Evolutionary conservation across 2,797 vertebrate species (phyloP), one percentile per base, ranked within the genome.

Genomic region (Acridotheres tristis): DNA sequence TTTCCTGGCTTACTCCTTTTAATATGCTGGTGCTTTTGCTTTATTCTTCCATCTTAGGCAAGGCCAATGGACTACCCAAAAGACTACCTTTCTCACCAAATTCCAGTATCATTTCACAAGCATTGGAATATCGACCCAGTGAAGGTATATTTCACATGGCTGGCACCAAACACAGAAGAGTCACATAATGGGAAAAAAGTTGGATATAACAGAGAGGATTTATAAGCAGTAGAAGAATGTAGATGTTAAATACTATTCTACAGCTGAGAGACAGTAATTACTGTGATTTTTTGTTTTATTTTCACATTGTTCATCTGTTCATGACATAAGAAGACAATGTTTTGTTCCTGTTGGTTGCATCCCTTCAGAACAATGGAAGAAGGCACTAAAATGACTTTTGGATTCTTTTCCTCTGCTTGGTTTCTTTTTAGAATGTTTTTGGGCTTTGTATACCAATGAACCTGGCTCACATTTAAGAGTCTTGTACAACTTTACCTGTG

Each of bases 91-190:
- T 98, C 99, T 93, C 99, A 99, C 97, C 99, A 99, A 92, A 98
- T 99, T 92, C 99, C 99, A 32, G 97, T 99, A 89, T 99, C 99
- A 1, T 99, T 99, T 97, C 99, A 99, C 97, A 99, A 99, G 97
- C 99, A 99, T 97, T 99, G 99, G 99, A 99, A 99, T 97, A 98
- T 99, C 3, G 98, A 99, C 94, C 99, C 99, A 2, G 84, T 99
- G 36, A 98, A 98, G 59, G 98, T 99, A 32, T 99, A 99, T 95
- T 97, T 98, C 96, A 98, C 98, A 2, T 99, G 99, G 99, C 96
- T 99, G 81, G 98, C 97, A 85, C 95, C 98, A 63, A 96, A 97
- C 8, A 96, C 97, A 51, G 93, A 96, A 83, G 93, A 92, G 51
- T 68, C 76, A 20, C 92, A 72, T 59, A 43, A 82, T 32, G 90